Base-by-base conservation (phyloP, 2,888 invertebrate genomes). In the Lasioglossum villosulum region DNA sequence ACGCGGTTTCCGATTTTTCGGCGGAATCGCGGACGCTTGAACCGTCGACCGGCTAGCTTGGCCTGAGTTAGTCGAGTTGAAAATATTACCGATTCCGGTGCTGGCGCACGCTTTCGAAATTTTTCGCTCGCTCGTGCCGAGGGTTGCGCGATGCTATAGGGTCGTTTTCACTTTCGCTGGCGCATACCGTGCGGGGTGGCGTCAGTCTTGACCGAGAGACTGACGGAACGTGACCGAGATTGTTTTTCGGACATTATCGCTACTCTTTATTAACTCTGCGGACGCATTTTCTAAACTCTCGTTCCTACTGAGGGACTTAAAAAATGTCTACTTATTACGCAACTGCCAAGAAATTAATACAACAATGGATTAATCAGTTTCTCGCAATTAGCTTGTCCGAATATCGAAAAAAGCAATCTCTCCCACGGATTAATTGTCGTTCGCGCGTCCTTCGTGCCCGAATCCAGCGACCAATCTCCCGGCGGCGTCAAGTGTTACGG, bases 1-100 rank as follows among this genome's bases (percentile, higher is more conserved):
- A 66, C 80, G 45, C 81, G n/a, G 30, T 74, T 56, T 30, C 30
- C 74, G 52, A 73, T 56, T 66, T 70, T 56, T 3, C 71, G 39
- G 68, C 66, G 66, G 66, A 37, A 37, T 34, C 34, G 34, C 34
- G 66, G 23, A 37, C 63, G 63, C 16, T 63, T 30, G 27, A 27
- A 27, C 27, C 1, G n/a, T n/a, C n/a, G n/a, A 14, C n/a, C 14
- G 14, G 14, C 27, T 59, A 27, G 27, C 59, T 27, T 5, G 2
- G 16, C 5, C 6, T 6, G 3, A 8, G 14, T 16, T 63, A 63
- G 27, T 27, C 30, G 27, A 19, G 16, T 6, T 16, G 63, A 30
- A 63, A 30, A 30, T 63, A 30, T 30, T 8, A 30, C 30, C 16
- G 63, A 63, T 63, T 30, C 5, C 1, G n/a, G 12, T 12, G n/a